Base-by-base conservation (phyloP, 1,140 invertebrate species). In the Lepidurus couesii region DNA sequence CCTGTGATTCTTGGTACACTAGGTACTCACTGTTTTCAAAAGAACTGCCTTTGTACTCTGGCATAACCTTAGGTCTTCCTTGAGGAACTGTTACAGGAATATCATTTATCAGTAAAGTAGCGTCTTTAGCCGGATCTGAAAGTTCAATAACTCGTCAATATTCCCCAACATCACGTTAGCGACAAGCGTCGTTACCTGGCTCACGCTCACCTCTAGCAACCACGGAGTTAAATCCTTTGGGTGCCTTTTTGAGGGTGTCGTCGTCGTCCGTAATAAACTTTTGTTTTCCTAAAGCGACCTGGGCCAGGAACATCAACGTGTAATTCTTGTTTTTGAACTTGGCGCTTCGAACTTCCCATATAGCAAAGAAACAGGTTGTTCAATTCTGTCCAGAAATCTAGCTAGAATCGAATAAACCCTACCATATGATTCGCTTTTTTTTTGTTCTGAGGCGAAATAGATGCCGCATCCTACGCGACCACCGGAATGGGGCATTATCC, bases 401-500 rank as follows among this genome's bases (percentile, higher is more conserved):
- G 11, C 16, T n/a, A 7, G 34, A 34, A 34, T 74, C 11, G 34
- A 80, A 65, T 79, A 16, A 9, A 44, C 16, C 13, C 26, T 73
- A 80, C 80, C 80, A 73, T 80, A 77, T 24, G 83, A 82, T 75
- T 84, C 83, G 45, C 85, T 86, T 81, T 87, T 87, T 34, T 80
- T 79, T 78, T 85, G 83, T 80, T 86, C 86, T 11, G 86, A 87
- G 8, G 86, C 86, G 82, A 87, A 87, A 81, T 87, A 87, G 75
- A 87, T 87, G n/a, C 86, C 86, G 53, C 81, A 82, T 7, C 86
- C 86, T 7, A 87, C 86, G 13, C 85, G 77, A 0, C 86, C 86
- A 7, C 86, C 86, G 81, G 85, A 86, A 82, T 87, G 86, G 8
- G 87, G 87, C 86, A 87, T 87, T 75, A 87, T 87, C 42, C 86